Conservation (phyloP, 2,797 vertebrate species). For the Urocyon cinereoargenteus region DNA sequence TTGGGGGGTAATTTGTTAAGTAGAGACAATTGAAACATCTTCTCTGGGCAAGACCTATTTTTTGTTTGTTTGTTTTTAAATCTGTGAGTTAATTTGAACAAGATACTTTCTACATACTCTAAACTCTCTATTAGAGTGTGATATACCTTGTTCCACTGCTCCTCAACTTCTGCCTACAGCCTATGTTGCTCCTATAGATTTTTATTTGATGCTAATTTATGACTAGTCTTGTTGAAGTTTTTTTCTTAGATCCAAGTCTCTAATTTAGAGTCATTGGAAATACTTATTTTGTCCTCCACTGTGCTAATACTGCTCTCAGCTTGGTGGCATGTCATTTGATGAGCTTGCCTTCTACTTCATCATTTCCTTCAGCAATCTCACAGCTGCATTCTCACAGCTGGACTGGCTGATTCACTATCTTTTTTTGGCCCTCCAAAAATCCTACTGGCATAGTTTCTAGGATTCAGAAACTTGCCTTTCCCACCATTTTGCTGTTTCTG, state of each 20-base stretch:
- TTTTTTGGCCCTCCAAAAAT: conserved; percentile 59
- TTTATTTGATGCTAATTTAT: not conserved
- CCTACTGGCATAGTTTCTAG: conserved; percentile 56
- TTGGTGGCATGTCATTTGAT: not conserved
- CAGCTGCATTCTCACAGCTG: conserved; percentile 79
- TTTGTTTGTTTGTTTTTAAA: not conserved
- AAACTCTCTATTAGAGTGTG: not conserved
- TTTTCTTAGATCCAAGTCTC: not conserved
- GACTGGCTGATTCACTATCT: conserved; percentile 12
- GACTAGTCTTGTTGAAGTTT: not conserved
- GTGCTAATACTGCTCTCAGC: not conserved
- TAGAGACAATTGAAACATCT: not conserved
- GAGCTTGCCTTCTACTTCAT: conserved; percentile 12
- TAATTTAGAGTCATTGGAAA: not conserved
- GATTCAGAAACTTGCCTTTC: conserved; percentile 57
- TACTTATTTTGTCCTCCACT: not conserved
- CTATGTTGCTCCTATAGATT: not conserved
- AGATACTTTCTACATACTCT: not conserved
- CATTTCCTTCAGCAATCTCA: not conserved
- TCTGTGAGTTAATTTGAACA: not conserved
- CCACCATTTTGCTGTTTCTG: conserved; percentile 64
- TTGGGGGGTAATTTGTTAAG: conserved; percentile 13
- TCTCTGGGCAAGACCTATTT: not conserved
- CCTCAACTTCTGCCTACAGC: not conserved
- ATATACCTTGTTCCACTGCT: not conserved